Evolutionary conservation across 2,113 vertebrate genomes (phyloP), one percentile per base, ranked within the genome.

Genomic region (Alexandromys fortis): DNA sequence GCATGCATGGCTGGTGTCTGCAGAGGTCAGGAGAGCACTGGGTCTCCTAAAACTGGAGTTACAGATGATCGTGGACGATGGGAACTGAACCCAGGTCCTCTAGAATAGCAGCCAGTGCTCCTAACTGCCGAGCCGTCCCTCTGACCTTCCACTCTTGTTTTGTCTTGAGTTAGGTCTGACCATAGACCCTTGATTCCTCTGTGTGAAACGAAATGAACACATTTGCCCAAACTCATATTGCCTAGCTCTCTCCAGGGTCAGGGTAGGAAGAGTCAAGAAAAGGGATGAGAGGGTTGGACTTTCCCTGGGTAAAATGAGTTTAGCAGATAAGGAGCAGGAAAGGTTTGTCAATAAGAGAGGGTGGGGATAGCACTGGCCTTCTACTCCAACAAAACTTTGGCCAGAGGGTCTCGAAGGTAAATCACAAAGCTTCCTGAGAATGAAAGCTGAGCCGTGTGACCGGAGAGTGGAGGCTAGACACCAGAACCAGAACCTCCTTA

Each of bases 241-340:
- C 49, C 75, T 65, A 65, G 87, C 35, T 95, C 87, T 88, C 28
- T 88, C 33, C 5, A 30, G 67, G 47, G 68, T 9, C 24, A 58
- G 49, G 26, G 72, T 67, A 86, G 67, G 33, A 93, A 92, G 42
- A 92, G 33, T 35, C 61, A 86, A 89, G 67, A 82, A 93, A 92
- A 93, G 42, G 81, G 92, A 92, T 42, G n/a, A 91, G 73, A 94
- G 72, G 85, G 19, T 55, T 95, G 90, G 90, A 97, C 96, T 90
- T 91, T 94, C 94, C 96, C 92, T 35, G 30, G 49, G 58, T 83
- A 86, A 97, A 97, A 96, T 92, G 92, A 96, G 90, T 92, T 96
- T 96, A 93, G 90, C 97, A 96, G 97, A 96, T 91, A 96, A 94
- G 65, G 79, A 90, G 89, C 96, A 97, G 97, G 96, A 97, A 97